phyloP scores from a whole-genome alignment of 1,140 invertebrate species.

The Phthorimaea operculella region DNA sequence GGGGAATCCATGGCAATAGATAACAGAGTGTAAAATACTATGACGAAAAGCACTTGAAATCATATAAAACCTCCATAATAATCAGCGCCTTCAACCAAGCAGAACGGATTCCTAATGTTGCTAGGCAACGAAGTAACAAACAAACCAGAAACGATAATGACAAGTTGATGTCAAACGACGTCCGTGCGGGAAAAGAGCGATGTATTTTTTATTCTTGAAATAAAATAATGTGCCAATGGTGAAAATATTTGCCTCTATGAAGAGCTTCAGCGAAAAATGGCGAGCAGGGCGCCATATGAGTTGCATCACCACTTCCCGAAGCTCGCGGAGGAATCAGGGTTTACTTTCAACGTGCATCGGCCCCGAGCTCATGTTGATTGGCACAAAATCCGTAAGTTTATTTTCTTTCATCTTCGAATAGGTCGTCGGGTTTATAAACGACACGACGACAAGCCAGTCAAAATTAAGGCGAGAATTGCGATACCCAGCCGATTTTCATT shows the following conservation, averaged over 20 bases:
- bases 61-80: too few relatives aligned
- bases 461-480: too few relatives aligned
- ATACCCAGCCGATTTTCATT: too few relatives aligned
- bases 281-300: conserved; percentile 68
- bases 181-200: too few relatives aligned
- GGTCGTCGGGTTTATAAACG: too few relatives aligned
- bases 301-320: conserved; percentile 77
- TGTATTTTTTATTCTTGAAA: too few relatives aligned
- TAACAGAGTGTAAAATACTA: too few relatives aligned
- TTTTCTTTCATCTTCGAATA: background rate
- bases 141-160: background rate
- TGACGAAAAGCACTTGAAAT: too few relatives aligned
- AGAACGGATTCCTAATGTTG: conserved; percentile 17
- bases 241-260: conserved; percentile 3
- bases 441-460: too few relatives aligned
- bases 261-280: conserved; percentile 33
- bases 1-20: too few relatives aligned
- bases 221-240: background rate
- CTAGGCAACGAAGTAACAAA: conserved; percentile 28
- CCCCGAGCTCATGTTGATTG: conserved; percentile 71
- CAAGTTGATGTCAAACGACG: background rate
- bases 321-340: conserved; percentile 74
- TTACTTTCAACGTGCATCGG: conserved; percentile 72
- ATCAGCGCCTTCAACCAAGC: too few relatives aligned
- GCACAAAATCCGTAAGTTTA: conserved; percentile 66